phyloP scores from a whole-genome alignment of 2,113 vertebrate genomes.

The Numida meleagris region DNA sequence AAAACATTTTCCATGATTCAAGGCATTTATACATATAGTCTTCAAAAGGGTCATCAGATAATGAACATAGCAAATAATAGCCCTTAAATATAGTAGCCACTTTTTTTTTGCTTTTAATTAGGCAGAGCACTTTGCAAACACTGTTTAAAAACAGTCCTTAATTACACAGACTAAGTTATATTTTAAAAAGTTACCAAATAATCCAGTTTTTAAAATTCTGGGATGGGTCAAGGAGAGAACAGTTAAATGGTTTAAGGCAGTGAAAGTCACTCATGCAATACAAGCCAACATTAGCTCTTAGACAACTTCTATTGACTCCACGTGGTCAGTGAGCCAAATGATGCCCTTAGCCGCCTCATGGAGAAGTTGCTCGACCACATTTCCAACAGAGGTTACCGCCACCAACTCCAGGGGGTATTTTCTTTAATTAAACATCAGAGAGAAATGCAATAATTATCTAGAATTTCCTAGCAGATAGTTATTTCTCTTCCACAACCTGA shows the following conservation, averaged over 20 bases:
- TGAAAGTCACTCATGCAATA: not conserved
- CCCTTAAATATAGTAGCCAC: not conserved
- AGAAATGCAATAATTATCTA: not conserved
- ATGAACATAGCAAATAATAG: not conserved
- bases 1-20: not conserved
- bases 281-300: not conserved
- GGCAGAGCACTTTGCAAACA: not conserved
- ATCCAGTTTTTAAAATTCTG: not conserved
- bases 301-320: not conserved
- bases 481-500: not conserved
- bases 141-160: not conserved
- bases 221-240: not conserved
- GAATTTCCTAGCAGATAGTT: not conserved
- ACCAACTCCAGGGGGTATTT: not conserved
- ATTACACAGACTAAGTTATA: not conserved
- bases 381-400: not conserved
- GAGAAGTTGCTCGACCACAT: not conserved
- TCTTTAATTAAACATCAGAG: not conserved
- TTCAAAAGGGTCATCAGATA: not conserved
- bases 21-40: not conserved
- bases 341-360: not conserved
- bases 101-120: not conserved
- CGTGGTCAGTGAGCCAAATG: not conserved
- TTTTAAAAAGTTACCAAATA: not conserved
- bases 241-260: not conserved